Base-by-base conservation (phyloP, 2,113 vertebrate genomes). In the Myrmecobius fasciatus region DNA sequence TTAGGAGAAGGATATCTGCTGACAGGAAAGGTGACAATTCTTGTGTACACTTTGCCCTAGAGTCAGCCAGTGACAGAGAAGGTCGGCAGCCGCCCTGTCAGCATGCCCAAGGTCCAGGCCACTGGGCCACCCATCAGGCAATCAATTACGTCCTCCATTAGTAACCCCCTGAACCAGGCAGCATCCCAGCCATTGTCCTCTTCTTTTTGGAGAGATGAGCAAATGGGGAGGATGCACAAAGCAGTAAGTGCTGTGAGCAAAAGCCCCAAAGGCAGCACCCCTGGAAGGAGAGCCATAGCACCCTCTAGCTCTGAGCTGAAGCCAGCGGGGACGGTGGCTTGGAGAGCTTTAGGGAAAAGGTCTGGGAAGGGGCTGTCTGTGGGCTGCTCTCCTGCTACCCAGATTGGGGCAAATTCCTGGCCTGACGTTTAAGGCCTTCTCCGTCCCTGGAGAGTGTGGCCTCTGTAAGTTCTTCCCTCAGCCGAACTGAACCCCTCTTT, bases 1-100 rank as follows among this genome's bases (percentile, higher is more conserved):
- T 98, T 96, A 93, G 96, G 95, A 96, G 94, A 96, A 95, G 91
- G 48, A 94, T 97, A 94, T 96, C 97, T 96, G 92, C 94, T 94
- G 93, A 92, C 96, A 92, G 91, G 94, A 95, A 90, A 94, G 52
- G 91, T 94, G 97, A 97, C 97, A 97, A 98, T 98, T 97, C 97
- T 97, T 95, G 96, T 14, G 7, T 94, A n/a, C 96, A 97, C 96
- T 97, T 93, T 92, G 93, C 91, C n/a, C 67, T 60, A 89, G 92
- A 93, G 97, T 97, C 93, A 92, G 95, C 96, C 89, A 43, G 93
- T 96, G 96, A 97, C 94, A 94, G 96, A 96, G 96, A 95, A 88
- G 91, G 94, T 93, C 92, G 89, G 49, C 36, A 91, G 96, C 95
- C 93, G 0, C 54, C 25, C 48, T 24, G 26, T 75, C 9, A 83